Evolutionary conservation across 2,888 invertebrate genomes (phyloP), one percentile per base, ranked within the genome.

Genomic region (Noctuana brunneofusca): DNA sequence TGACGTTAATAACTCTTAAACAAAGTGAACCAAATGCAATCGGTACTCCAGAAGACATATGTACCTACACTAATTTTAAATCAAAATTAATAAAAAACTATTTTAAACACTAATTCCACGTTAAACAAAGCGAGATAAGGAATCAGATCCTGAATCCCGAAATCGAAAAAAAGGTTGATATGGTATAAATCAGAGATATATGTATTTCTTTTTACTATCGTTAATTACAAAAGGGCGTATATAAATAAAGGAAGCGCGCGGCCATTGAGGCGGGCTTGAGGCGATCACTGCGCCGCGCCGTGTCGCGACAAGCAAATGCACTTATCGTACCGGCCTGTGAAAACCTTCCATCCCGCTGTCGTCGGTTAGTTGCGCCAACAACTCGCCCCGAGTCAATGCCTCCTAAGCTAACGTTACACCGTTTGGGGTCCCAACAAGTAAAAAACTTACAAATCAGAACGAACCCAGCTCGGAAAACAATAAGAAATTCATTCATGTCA

Each of bases 221-320:
- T 89, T 89, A 89, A 89, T 89, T 88, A 88, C 86, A 83, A 80
- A 84, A 86, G 83, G 81, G 84, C 85, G 84, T 86, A 86, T 85
- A 89, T 89, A 89, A 89, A 89, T 89, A 88, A 87, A 86, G 84
- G 81, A 84, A 49, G 62, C 78, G 81, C 77, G 79, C 83, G 81
- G 76, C 84, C 86, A 86, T 84, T 81, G 83, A 84, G 83, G 81
- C 87, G 82, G 83, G 74, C 75, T 76, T 77, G 81, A 80, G 76
- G 80, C 83, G 86, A 81, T 80, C 87, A 73, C 87, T 78, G 81
- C 83, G 83, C 76, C 85, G 85, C 84, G 88, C 81, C 89, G 76
- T 85, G 90, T 86, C 78, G 83, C 82, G 84, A 92, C 92, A 92
- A 91, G 92, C 86, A 91, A 92, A 92, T 89, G 92, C 92, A 92